Conservation (phyloP, 2,888 invertebrate genomes). For the Phymatocera aterrima region DNA sequence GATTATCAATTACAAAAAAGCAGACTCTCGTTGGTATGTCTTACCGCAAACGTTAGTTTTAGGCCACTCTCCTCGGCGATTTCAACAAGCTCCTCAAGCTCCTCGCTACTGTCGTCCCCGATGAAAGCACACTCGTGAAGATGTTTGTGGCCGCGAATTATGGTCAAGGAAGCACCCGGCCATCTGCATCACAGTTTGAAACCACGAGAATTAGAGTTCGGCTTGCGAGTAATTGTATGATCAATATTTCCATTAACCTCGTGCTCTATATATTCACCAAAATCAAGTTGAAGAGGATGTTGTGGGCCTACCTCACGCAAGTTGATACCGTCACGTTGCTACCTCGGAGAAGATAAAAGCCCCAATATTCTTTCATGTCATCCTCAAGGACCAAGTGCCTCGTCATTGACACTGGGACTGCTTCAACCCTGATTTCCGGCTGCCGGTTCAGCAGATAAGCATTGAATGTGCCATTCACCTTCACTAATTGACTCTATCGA, state of each 20-base stretch:
- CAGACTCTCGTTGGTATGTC: neutral
- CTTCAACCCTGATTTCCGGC: conserved; percentile 78
- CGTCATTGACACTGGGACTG: conserved; percentile 82
- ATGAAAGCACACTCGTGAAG: conserved; percentile 88
- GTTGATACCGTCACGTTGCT: conserved; percentile 86
- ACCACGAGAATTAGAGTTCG: neutral
- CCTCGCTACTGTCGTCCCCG: conserved; percentile 88
- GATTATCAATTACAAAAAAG: neutral
- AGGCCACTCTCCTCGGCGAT: conserved; percentile 73
- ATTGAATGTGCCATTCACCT: conserved; percentile 85
- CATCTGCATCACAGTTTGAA: conserved; percentile 75
- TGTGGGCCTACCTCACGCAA: conserved; percentile 82
- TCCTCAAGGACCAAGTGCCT: conserved; percentile 83
- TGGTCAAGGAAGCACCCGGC: conserved; percentile 86
- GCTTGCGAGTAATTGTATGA: neutral
- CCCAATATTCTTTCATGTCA: conserved; percentile 91
- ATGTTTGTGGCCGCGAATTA: conserved; percentile 86
- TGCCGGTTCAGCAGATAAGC: conserved; percentile 82
- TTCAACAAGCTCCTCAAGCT: conserved; percentile 81
- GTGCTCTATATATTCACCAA: neutral
- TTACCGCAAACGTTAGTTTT: conserved; percentile 23
- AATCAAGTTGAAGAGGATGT: conserved; percentile 45
- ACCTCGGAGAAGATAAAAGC: conserved; percentile 86
- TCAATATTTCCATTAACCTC: neutral
- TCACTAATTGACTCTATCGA: conserved; percentile 81